Evolutionary conservation across 2,113 vertebrate genomes (phyloP), one percentile per base, ranked within the genome.

Genomic region (Bubalus kerabau): DNA sequence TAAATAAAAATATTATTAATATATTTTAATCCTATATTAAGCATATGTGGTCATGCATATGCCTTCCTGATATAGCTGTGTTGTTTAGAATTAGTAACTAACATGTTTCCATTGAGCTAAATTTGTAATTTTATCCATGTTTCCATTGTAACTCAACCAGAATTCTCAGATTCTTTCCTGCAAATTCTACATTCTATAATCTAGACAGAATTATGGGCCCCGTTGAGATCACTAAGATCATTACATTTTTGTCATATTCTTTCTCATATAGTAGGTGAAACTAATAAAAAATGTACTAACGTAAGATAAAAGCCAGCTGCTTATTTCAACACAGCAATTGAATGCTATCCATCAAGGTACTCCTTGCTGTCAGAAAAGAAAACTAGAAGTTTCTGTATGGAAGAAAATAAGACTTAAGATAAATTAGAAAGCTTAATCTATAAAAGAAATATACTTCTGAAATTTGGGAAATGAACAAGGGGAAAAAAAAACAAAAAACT

Each of bases 271-370:
- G 81, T 97, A 98, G 88, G 96, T 93, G 97, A 98, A 97, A 87
- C 83, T 97, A 98, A 98, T 98, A 98, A 98, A 98, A 98, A 90
- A 40, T 50, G 74, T 94, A 89, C 19, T 97, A 97, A 98, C 80
- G 6, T 76, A 94, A 98, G 92, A 98, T 98, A 98, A 98, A 98
- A 98, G 16, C 23, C 46, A 64, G n/a, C 85, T 98, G 88, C 59
- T 98, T 98, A 97, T 98, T 98, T 98, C 95, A 97, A 74, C 60
- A 46, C 12, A 97, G 91, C 71, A 97, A 97, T 86, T 98, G 90
- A 98, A 98, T 98, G 98, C 97, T 98, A 98, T 98, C 98, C 98
- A 93, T 99, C 98, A 98, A 96, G 8, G 11, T 95, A 93, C 60
- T 7, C 36, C 98, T 98, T 97, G 71, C 93, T 98, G 89, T 97